Evolutionary conservation across 2,888 invertebrate species (phyloP).

Genomic region (Cordylochernes scorpioides): DNA sequence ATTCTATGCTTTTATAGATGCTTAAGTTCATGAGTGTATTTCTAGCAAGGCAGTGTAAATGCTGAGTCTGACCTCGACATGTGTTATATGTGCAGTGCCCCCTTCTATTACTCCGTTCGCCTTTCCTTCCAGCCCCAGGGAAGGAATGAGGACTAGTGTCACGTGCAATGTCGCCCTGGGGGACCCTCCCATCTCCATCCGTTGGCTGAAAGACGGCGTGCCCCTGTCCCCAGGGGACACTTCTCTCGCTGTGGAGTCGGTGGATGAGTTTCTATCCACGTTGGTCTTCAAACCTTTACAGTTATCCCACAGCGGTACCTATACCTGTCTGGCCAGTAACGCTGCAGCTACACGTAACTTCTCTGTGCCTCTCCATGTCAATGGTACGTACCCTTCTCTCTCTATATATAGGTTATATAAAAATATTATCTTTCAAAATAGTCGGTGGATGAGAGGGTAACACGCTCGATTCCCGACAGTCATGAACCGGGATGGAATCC

Average conservation of each 20-base stretch:
- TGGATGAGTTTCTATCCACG: constrained; percentile 10
- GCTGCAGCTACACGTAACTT: constrained; percentile 15
- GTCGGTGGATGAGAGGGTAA: no score
- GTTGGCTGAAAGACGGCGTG: constrained; percentile 14
- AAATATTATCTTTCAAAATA: not conserved
- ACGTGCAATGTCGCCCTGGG: constrained; percentile 15
- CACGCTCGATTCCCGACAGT: no score
- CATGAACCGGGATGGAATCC: no score
- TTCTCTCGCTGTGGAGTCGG: constrained; percentile 11
- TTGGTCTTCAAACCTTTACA: constrained; percentile 11
- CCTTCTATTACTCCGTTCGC: constrained; percentile 14
- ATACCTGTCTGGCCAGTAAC: constrained; percentile 22
- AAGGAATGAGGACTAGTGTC: constrained; percentile 15
- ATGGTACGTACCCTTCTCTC: constrained; percentile 19
- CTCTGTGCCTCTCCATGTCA: constrained; percentile 22
- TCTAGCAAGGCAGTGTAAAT: no score
- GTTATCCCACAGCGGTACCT: constrained; percentile 13
- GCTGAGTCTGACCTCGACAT: no score
- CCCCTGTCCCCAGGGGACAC: constrained; percentile 8
- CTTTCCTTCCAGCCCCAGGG: constrained; percentile 13
- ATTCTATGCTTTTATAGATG: no score
- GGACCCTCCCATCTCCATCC: constrained; percentile 14
- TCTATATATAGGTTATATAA: not conserved
- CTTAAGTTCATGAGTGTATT: no score
- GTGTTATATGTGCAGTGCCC: constrained; percentile 12